Conservation (phyloP, 2,888 invertebrate genomes). For the Bugula neritina region DNA sequence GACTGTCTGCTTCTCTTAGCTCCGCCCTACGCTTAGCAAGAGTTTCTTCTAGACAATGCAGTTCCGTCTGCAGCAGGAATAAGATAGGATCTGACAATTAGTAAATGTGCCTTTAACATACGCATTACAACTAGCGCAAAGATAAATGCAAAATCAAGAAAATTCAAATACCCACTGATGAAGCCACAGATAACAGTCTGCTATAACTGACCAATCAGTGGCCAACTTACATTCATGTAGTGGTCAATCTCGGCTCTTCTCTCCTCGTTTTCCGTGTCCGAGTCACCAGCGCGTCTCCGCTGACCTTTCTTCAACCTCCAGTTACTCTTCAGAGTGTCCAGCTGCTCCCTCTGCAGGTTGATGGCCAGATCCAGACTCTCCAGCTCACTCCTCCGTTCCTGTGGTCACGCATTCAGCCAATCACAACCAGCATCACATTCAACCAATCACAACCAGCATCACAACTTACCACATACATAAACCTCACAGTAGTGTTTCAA, state of each 20-base stretch:
- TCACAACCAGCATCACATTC: too few species aligned
- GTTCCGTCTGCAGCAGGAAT: constrained; percentile 39
- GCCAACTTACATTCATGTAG: constrained; percentile 13
- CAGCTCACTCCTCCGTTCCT: constrained; percentile 46
- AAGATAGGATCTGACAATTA: background rate
- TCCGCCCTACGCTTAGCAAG: constrained; percentile 44
- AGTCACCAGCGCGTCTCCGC: background rate
- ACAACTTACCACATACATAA: too few species aligned
- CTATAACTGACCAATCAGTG: too few species aligned
- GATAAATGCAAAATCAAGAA: too few species aligned
- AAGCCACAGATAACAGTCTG: too few species aligned
- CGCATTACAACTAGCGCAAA: too few species aligned
- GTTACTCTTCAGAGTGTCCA: constrained; percentile 29
- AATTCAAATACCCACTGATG: too few species aligned
- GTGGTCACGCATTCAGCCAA: too few species aligned
- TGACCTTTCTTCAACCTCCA: background rate
- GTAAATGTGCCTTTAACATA: too few species aligned
- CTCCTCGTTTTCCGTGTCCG: constrained; percentile 40
- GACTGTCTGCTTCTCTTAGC: constrained; percentile 43
- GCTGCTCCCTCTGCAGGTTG: constrained; percentile 44
- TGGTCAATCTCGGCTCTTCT: constrained; percentile 35
- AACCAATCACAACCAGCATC: too few species aligned
- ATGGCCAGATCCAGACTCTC: constrained; percentile 50
- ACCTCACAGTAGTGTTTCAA: too few species aligned
- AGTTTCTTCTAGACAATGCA: constrained; percentile 44